A percentile compares a stretch with the other conserved stretches of the same genome.
Evolutionary conservation across 1,140 invertebrate species (phyloP).

Genomic region (Camponotus vicinus): DNA sequence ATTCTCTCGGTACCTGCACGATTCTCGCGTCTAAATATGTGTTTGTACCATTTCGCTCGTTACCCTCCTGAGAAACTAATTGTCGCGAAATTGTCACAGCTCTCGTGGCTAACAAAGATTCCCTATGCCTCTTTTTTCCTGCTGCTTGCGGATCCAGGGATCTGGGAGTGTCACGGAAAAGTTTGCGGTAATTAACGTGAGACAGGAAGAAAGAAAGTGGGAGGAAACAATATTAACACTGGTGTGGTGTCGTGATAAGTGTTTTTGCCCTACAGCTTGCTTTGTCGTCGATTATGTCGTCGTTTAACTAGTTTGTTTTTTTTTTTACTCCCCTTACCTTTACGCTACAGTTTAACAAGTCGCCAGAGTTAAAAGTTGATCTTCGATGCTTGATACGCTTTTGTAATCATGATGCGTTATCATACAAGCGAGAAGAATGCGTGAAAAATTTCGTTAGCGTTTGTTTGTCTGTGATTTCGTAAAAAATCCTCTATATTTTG

Average conservation of each 20-base stretch:
- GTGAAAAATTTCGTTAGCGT: constrained; percentile 44
- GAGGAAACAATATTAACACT: constrained; percentile 67
- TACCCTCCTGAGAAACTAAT: constrained; percentile 40
- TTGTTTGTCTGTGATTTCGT: neutral
- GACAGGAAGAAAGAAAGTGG: constrained; percentile 63
- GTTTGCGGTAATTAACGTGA: constrained; percentile 84
- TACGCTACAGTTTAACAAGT: constrained; percentile 42
- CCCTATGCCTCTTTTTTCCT: constrained; percentile 70
- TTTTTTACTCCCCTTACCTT: no score
- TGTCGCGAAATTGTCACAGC: neutral
- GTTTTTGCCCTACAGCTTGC: constrained; percentile 39
- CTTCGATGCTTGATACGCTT: constrained; percentile 36
- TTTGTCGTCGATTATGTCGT: constrained; percentile 39
- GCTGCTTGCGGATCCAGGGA: constrained; percentile 80
- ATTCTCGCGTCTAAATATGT: constrained; percentile 13
- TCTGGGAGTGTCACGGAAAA: constrained; percentile 81
- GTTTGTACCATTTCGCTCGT: neutral
- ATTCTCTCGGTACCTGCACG: constrained; percentile 42
- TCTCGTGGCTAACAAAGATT: constrained; percentile 55
- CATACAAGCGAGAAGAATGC: constrained; percentile 5
- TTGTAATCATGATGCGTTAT: constrained; percentile 18
- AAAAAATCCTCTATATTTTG: neutral
- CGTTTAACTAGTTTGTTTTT: constrained; percentile 4
- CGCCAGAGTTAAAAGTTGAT: constrained; percentile 6
- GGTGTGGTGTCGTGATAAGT: constrained; percentile 66